These are phyloP conservation scores for Archips crataeganus DNA, from an alignment of 2,888 invertebrate genomes.

Conservation along the genomic window DNA sequence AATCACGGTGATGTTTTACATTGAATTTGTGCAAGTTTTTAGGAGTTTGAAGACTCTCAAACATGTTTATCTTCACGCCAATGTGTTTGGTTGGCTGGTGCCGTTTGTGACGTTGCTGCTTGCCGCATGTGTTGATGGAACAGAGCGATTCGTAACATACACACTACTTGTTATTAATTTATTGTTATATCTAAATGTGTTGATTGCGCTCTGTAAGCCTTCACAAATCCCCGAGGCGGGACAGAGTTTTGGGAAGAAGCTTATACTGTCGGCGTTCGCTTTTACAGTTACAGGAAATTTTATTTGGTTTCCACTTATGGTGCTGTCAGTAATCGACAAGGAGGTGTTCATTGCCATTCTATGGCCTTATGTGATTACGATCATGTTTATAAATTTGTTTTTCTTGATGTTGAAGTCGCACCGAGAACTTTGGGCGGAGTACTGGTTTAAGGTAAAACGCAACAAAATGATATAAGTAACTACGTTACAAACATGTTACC, in stretches of 20 bases:
- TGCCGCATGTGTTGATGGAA: background rate
- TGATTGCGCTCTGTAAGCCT: background rate
- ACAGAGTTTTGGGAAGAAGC: background rate
- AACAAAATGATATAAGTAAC: background rate
- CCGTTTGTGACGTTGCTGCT: background rate
- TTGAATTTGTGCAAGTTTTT: conserved; percentile 8
- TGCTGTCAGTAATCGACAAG: background rate
- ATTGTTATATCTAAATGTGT: conserved; percentile 10
- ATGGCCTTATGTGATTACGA: background rate
- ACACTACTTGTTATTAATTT: background rate
- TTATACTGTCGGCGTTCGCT: conserved; percentile 1
- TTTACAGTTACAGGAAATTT: conserved; percentile 3
- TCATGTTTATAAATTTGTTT: conserved; percentile 11
- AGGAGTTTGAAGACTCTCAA: background rate
- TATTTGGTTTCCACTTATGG: background rate
- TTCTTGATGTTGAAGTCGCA: conserved; percentile 20
- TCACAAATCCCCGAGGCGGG: background rate
- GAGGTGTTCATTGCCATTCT: background rate
- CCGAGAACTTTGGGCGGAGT: conserved; percentile 9
- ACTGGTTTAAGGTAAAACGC: background rate
- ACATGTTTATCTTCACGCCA: background rate
- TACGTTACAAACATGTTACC: too few species aligned
- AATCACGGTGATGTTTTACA: conserved; percentile 13
- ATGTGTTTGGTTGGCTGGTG: conserved; percentile 13
- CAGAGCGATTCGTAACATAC: background rate